phyloP scores from a whole-genome alignment of 2,888 invertebrate species.

The Agrochola macilenta region DNA sequence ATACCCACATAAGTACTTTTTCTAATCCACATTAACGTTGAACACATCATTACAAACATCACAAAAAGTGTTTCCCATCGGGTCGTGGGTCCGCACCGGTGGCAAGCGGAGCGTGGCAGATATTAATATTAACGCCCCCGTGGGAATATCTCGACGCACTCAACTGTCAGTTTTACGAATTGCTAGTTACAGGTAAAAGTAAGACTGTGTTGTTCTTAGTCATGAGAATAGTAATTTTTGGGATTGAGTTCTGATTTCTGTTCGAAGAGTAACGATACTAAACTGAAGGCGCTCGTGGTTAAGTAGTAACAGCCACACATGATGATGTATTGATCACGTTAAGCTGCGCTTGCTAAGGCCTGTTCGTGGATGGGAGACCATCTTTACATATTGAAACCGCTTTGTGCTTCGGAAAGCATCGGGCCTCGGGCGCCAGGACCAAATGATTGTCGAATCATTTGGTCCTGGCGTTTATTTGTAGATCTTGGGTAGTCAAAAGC shows the following conservation, averaged over 20 bases:
- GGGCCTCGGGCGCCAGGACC: too few relatives aligned
- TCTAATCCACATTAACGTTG: constrained; percentile 11
- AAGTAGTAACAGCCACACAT: too few relatives aligned
- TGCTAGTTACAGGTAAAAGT: constrained; percentile 1
- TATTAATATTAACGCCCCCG: constrained; percentile 69
- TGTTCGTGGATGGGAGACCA: too few relatives aligned
- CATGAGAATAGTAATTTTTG: background rate
- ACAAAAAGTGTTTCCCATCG: constrained; percentile 61
- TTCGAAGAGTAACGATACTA: too few relatives aligned
- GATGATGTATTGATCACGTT: too few relatives aligned
- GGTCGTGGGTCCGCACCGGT: constrained; percentile 56
- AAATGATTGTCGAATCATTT: too few relatives aligned
- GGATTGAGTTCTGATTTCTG: background rate
- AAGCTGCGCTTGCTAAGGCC: too few relatives aligned
- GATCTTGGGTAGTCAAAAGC: too few relatives aligned
- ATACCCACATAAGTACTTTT: background rate
- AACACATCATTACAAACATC: constrained; percentile 40
- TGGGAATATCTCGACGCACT: constrained; percentile 61
- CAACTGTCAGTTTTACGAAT: constrained; percentile 17
- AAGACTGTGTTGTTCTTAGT: background rate
- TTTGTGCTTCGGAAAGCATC: too few relatives aligned
- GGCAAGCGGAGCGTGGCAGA: constrained; percentile 69
- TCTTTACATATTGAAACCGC: too few relatives aligned
- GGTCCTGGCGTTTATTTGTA: too few relatives aligned
- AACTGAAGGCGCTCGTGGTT: too few relatives aligned